Evolutionary conservation across 1,140 invertebrate species (phyloP).

Genomic region (Linepithema humile): DNA sequence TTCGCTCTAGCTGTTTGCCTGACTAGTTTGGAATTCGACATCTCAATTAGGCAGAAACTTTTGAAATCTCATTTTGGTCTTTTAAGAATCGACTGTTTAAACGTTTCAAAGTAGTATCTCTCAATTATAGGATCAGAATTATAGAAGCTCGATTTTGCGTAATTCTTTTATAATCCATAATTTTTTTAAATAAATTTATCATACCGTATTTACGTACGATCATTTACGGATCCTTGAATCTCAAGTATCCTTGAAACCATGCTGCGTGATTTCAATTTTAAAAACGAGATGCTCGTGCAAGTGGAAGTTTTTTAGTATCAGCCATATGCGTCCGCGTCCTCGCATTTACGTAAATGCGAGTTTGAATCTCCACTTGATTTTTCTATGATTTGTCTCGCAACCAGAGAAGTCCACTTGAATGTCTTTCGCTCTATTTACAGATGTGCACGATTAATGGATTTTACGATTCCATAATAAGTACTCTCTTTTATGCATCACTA

Average conservation of each 20-base stretch:
- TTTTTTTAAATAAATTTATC: too few species aligned
- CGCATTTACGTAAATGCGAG: slow-evolving; percentile 1
- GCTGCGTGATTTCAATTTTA: not conserved
- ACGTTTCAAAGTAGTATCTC: not conserved
- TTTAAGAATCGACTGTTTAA: not conserved
- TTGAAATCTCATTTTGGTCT: not conserved
- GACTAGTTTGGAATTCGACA: not conserved
- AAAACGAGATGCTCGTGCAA: not conserved
- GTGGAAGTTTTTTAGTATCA: not conserved
- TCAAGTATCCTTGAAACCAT: not conserved
- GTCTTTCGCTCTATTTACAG: not conserved
- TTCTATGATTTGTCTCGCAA: not conserved
- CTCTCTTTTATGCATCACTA: not conserved
- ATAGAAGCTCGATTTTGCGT: not conserved
- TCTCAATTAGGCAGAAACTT: slow-evolving; percentile 15
- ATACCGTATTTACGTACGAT: too few species aligned
- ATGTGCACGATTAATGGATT: slow-evolving; percentile 9
- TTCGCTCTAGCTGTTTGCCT: not conserved
- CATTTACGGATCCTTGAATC: not conserved
- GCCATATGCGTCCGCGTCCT: not conserved
- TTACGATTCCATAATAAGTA: not conserved
- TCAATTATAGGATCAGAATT: not conserved
- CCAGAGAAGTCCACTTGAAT: not conserved
- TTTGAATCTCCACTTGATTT: slow-evolving; percentile 6
- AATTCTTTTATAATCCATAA: not conserved